A percentile compares a stretch with the other conserved stretches of the same genome.
phyloP scores from a whole-genome alignment of 2,888 invertebrate species.

The Hipparchia sbordonii region DNA sequence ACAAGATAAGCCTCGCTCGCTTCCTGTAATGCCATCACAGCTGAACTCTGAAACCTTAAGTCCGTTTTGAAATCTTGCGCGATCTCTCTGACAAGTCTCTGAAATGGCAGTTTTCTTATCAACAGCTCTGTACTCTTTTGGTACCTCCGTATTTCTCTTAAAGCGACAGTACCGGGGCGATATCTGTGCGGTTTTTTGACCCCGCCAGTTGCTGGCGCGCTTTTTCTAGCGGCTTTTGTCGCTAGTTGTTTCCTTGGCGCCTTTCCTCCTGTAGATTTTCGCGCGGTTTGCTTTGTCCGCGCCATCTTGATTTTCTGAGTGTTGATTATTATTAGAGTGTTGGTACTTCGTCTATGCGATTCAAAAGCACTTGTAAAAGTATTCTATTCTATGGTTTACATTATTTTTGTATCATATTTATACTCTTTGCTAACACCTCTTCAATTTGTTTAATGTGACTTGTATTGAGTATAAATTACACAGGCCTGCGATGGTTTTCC shows the following conservation, averaged over 20 bases:
- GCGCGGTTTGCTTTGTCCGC: slow-evolving; percentile 84
- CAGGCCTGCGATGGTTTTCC: no score
- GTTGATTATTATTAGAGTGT: background rate
- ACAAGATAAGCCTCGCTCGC: slow-evolving; percentile 85
- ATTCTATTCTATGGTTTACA: background rate
- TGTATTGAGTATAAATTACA: background rate
- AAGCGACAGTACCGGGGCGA: slow-evolving; percentile 1
- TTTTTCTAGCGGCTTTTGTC: slow-evolving; percentile 88
- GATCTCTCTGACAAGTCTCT: slow-evolving; percentile 89
- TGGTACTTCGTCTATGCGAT: background rate
- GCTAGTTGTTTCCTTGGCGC: slow-evolving; percentile 88
- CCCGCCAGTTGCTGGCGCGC: slow-evolving; percentile 88
- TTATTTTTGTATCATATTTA: background rate
- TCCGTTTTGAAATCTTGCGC: slow-evolving; percentile 90
- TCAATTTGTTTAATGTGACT: background rate
- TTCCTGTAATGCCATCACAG: slow-evolving; percentile 86
- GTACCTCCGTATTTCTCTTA: slow-evolving; percentile 15
- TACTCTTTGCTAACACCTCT: background rate
- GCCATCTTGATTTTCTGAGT: slow-evolving; percentile 65
- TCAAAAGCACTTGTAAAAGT: no score
- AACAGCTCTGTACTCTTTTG: slow-evolving; percentile 20
- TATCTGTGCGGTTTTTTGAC: slow-evolving; percentile 80
- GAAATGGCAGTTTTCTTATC: slow-evolving; percentile 84
- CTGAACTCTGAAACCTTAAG: slow-evolving; percentile 87
- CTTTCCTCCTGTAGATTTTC: slow-evolving; percentile 89